Base-by-base conservation (phyloP, 2,113 vertebrate genomes). In the Platichthys flesus region DNA sequence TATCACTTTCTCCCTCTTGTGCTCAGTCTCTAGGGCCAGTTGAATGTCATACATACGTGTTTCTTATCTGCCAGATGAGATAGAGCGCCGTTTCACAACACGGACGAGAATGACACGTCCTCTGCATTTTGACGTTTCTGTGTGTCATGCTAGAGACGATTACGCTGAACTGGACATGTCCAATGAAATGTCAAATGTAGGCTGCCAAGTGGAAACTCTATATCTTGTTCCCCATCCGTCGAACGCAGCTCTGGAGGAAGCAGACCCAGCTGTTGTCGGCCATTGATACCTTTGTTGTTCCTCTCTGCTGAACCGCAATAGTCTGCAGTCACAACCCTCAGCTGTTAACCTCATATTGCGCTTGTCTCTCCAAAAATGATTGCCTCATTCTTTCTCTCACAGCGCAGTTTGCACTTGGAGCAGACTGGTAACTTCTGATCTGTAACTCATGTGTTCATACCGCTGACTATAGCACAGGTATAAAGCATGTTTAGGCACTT, bases 1-100 rank as follows among this genome's bases (percentile, higher is more conserved):
- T 92, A 92, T 92, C 90, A 76, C 72, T 85, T 78, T 88, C 65
- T 79, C 85, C 61, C 81, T 79, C 79, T 74, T 70, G 75, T 81
- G 79, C 67, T n/a, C 63, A 65, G 68, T 81, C 76, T 75, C 82
- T 73, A 42, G 71, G 23, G 40, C 60, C 69, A 73, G 66, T 28
- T 57, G 63, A 80, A 76, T 82, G 66, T 85, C 82, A 78, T 79
- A 40, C 68, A 74, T 79, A 81, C 82, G 71, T 65, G 47, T 51
- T 78, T 60, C 87, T 91, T 91, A 89, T 93, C 85, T 83, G 9
- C n/a, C n/a, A 24, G 26, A 82, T 57, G 84, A 77, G 68, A 74
- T 74, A 62, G 57, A 42, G 3, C 40, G 31, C 31, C 31, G 1
- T 31, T 31, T 31, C 31, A 31, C 31, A 31, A 31, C 31, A 31